Evolutionary conservation across 2,113 vertebrate species (phyloP), one percentile per base, ranked within the genome.

Genomic region (Thunnus thynnus): DNA sequence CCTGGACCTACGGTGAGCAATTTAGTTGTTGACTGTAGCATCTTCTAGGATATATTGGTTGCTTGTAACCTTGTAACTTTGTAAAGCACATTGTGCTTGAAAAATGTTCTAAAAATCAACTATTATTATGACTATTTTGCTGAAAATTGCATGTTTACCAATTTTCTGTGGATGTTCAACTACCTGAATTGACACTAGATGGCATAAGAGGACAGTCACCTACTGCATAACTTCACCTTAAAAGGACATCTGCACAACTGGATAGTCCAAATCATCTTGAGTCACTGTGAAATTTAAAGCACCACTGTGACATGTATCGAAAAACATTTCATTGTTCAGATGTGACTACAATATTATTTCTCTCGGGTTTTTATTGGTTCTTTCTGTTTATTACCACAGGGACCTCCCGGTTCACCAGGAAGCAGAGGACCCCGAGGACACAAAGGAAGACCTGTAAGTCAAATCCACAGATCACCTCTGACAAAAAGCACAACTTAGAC

Each of bases 401-500:
- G 98, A 51, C 97, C 98, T 80, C 97, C 98, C 27, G 98, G 98
- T 76, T 93, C 96, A 56, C 87, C 97, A 85, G 98, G 98, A 89
- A 91, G 93, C 11, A 95, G 98, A 95, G 98, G 98, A 92, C 87
- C 95, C 20, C 93, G 96, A 51, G 98, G 98, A 83, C 83, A 95
- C 72, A 99, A 99, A 93, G 98, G 98, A 92, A 96, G 96, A 91
- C 97, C 96, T 75, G 98, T 98, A 96, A 84, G 97, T 92, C 54
- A 36, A 61, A 52, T 27, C 41, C 18, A 47, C 50, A 36, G 41
- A 16, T 32, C 62, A n/a, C 3, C 27, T 60, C 77, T 50, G 22
- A 70, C 41, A 5, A 27, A 54, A 54, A 41, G 8, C 36, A 41
- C 36, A 41, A 41, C 8, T 41, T 41, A 2, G 36, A 41, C 3